These are phyloP conservation scores for Hedya salicella DNA, from an alignment of 2,888 invertebrate genomes.

Conservation along the genomic window DNA sequence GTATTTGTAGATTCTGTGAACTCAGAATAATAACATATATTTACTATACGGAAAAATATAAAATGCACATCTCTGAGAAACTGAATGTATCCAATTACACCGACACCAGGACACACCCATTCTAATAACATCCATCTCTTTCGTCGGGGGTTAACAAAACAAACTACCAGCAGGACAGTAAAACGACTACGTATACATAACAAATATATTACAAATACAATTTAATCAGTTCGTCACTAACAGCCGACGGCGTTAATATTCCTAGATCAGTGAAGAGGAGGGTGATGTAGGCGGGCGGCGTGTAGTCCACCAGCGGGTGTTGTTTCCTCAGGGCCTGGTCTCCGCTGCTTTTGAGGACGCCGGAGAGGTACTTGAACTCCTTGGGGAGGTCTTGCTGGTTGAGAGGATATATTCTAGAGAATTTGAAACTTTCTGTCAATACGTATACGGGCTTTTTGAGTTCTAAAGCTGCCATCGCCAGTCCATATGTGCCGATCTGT, in stretches of 20 bases:
- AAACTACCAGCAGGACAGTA: not conserved
- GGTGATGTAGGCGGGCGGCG: slow-evolving; percentile 96
- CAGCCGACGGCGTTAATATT: slow-evolving; percentile 97
- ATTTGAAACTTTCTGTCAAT: slow-evolving; percentile 98
- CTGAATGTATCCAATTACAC: too few relatives aligned
- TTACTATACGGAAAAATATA: too few relatives aligned
- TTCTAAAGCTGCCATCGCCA: slow-evolving; percentile 93
- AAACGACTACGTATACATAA: slow-evolving; percentile 1
- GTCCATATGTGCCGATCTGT: slow-evolving; percentile 93
- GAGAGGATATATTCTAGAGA: slow-evolving; percentile 96
- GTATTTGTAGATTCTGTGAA: too few relatives aligned
- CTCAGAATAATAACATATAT: too few relatives aligned
- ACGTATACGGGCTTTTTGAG: slow-evolving; percentile 98
- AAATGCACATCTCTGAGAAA: too few relatives aligned
- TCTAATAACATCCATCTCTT: too few relatives aligned
- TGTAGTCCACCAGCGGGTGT: slow-evolving; percentile 98
- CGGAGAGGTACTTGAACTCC: slow-evolving; percentile 89
- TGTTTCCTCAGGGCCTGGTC: slow-evolving; percentile 82
- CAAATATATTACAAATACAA: slow-evolving; percentile 90
- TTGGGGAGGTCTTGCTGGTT: slow-evolving; percentile 96
- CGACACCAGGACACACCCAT: too few relatives aligned
- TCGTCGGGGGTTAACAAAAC: too few relatives aligned
- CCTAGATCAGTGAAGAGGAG: slow-evolving; percentile 98
- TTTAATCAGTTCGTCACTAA: slow-evolving; percentile 98
- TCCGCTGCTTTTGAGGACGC: slow-evolving; percentile 73